A percentile compares a stretch with the other conserved stretches of the same genome.
These are phyloP conservation scores for Nephrotoma appendiculata DNA, from an alignment of 2,888 invertebrate genomes.

Conservation along the genomic window DNA sequence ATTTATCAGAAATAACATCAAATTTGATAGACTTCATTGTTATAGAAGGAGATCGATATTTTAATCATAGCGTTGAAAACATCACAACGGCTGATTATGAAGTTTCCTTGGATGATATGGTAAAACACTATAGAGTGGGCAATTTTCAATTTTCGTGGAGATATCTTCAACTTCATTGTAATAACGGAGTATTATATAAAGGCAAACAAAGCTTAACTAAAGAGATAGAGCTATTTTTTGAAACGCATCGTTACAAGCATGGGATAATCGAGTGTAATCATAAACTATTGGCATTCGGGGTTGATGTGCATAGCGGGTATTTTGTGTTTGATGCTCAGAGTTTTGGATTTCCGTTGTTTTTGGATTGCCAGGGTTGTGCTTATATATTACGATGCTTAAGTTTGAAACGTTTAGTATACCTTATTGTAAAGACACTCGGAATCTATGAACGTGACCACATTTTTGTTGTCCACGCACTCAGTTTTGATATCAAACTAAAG, in stretches of 20 bases:
- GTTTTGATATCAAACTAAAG: not conserved
- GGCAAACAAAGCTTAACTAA: not conserved
- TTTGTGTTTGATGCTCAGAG: conserved; percentile 54
- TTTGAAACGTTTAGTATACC: conserved; percentile 45
- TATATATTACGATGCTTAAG: conserved; percentile 45
- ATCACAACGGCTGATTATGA: conserved; percentile 40
- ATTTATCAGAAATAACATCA: conserved; percentile 46
- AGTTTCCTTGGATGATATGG: conserved; percentile 40
- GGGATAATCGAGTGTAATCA: conserved; percentile 41
- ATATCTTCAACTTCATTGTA: not conserved
- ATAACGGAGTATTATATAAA: not conserved
- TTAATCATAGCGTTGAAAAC: conserved; percentile 34
- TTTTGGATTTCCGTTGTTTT: conserved; percentile 43
- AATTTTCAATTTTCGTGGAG: conserved; percentile 35
- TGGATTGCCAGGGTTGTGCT: conserved; percentile 40
- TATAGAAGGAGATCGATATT: conserved; percentile 42
- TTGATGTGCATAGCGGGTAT: conserved; percentile 36
- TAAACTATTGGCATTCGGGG: conserved; percentile 40
- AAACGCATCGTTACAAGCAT: not conserved
- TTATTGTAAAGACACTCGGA: conserved; percentile 45
- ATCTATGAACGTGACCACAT: conserved; percentile 16
- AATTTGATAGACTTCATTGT: conserved; percentile 47
- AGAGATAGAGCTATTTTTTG: not conserved
- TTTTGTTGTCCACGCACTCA: not conserved
- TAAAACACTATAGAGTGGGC: conserved; percentile 38